Evolutionary conservation across 2,113 vertebrate genomes (phyloP).

Genomic region (Shinisaurus crocodilurus): DNA sequence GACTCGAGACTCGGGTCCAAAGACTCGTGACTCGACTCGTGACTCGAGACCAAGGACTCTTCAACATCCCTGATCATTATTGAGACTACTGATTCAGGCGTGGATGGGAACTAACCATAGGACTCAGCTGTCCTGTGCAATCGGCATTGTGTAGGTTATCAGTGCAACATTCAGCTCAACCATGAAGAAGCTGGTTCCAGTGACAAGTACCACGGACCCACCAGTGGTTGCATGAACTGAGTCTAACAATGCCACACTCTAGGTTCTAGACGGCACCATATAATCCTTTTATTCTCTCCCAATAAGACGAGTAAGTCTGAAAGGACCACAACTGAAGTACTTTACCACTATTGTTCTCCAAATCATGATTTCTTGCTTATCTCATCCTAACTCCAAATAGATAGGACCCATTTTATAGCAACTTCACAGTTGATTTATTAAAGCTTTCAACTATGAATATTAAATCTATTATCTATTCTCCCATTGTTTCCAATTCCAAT

Average conservation of each 20-base stretch:
- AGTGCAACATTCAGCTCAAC: background rate
- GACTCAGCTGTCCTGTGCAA: background rate
- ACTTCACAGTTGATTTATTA: conserved; percentile 57
- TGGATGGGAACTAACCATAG: background rate
- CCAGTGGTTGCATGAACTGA: background rate
- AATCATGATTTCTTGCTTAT: conserved; percentile 25
- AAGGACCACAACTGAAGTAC: conserved; percentile 17
- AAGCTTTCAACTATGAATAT: conserved; percentile 56
- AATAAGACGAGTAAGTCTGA: background rate
- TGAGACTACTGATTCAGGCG: background rate
- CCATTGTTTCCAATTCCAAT: conserved; percentile 53
- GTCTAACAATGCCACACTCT: background rate
- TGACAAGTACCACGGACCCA: background rate
- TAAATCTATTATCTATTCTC: conserved; percentile 49
- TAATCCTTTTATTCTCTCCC: background rate
- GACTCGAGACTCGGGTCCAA: too few species aligned
- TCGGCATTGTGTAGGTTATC: background rate
- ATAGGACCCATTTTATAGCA: conserved; percentile 50
- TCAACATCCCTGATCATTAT: too few species aligned
- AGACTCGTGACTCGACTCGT: too few species aligned
- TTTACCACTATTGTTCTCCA: conserved; percentile 22
- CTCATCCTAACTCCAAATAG: conserved; percentile 35
- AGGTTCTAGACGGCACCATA: background rate
- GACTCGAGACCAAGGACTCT: too few species aligned
- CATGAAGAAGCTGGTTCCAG: background rate